Percentiles rank a stretch among this genome's conserved stretches.
phyloP scores from a whole-genome alignment of 2,797 vertebrate species.

The Pteropus rufus region DNA sequence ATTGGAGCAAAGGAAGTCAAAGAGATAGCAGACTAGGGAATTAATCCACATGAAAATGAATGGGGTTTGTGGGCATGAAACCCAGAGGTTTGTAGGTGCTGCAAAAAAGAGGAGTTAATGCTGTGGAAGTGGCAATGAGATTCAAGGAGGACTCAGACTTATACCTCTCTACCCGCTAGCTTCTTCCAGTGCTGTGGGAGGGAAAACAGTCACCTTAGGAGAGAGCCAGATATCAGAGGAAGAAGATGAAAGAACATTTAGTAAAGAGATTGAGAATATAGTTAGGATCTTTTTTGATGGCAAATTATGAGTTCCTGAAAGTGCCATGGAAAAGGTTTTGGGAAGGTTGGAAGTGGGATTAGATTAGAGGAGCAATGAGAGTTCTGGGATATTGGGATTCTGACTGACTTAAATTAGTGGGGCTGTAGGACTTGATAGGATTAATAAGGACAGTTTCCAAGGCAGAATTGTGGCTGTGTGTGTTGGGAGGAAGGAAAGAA shows the following conservation, averaged over 20 bases:
- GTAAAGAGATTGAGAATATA: background rate
- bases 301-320: background rate
- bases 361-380: background rate
- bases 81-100: background rate
- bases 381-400: background rate
- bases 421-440: background rate
- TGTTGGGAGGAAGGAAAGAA: background rate
- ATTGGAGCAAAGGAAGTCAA: background rate
- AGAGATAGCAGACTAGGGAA: background rate
- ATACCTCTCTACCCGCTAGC: background rate
- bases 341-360: background rate
- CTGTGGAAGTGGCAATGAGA: background rate
- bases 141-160: background rate
- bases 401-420: background rate
- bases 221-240: background rate
- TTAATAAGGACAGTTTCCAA: background rate
- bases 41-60: background rate
- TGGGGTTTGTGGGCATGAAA: background rate
- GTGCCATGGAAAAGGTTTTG: background rate
- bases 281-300: background rate
- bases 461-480: background rate
- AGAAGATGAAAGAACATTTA: background rate
- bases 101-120: background rate
- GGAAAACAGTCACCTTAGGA: background rate
- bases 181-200: background rate